A percentile compares a stretch with the other conserved stretches of the same genome.
phyloP scores from a whole-genome alignment of 2,113 vertebrate species.

The Anser brachyrhynchus region DNA sequence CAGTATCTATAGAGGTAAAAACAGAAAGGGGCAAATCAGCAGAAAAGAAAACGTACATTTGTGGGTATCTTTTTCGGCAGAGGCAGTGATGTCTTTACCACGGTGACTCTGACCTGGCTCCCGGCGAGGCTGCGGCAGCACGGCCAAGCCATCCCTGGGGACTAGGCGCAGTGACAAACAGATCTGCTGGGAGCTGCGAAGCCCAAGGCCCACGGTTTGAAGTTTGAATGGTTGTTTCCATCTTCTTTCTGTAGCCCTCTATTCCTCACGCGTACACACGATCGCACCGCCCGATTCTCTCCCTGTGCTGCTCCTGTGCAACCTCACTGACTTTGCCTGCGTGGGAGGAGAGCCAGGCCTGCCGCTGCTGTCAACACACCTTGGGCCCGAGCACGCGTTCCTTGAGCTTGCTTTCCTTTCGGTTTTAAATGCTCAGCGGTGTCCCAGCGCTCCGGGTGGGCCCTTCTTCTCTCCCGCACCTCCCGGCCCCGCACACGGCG shows the following conservation, averaged over 20 bases:
- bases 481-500: background rate
- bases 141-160: background rate
- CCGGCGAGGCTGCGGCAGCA: background rate
- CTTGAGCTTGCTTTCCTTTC: background rate
- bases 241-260: background rate
- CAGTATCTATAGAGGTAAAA: constrained; percentile 74
- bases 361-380: background rate
- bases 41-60: constrained; percentile 66
- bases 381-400: background rate
- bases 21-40: constrained; percentile 66
- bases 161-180: background rate
- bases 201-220: constrained; percentile 29
- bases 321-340: rapidly evolving
- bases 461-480: background rate
- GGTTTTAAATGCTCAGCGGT: background rate
- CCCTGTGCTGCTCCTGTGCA: background rate
- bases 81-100: constrained; percentile 27
- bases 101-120: background rate
- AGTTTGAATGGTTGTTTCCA: background rate
- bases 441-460: background rate
- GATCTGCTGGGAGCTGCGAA: constrained; percentile 6
- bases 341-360: rapidly evolving
- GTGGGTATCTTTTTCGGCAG: background rate
- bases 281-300: background rate
- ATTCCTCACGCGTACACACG: background rate